phyloP scores from a whole-genome alignment of 2,113 vertebrate genomes.

The Lepus timidus region DNA sequence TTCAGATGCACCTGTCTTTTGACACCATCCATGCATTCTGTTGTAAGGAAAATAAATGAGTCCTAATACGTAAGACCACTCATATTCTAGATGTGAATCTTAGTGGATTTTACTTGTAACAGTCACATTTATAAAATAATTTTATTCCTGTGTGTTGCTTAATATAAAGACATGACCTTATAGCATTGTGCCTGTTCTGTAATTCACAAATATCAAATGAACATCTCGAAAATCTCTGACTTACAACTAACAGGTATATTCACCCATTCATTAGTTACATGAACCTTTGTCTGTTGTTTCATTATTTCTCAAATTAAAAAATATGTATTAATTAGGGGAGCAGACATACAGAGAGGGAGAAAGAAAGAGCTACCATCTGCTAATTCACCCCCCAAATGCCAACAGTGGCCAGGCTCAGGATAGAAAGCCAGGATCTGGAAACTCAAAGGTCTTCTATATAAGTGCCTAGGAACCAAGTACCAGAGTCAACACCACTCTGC shows the following conservation, averaged over 20 bases:
- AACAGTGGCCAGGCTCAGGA: too few species aligned
- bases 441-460: too few species aligned
- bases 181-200: not conserved
- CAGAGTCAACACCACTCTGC: too few species aligned
- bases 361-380: too few species aligned
- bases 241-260: not conserved
- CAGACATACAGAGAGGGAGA: too few species aligned
- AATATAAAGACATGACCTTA: not conserved
- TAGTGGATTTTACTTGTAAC: not conserved
- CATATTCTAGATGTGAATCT: not conserved
- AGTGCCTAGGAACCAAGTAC: too few species aligned
- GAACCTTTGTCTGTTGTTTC: conserved; percentile 2
- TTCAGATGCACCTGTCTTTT: not conserved
- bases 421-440: too few species aligned
- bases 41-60: not conserved
- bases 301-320: not conserved
- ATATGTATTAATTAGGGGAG: too few species aligned
- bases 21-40: not conserved
- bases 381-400: too few species aligned
- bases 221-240: not conserved
- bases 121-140: conserved; percentile 16
- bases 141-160: not conserved
- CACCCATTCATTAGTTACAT: not conserved
- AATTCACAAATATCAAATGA: conserved; percentile 57
- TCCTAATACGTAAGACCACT: not conserved